Evolutionary conservation across 2,113 vertebrate species (phyloP), one percentile per base, ranked within the genome.

Genomic region (Solea solea): DNA sequence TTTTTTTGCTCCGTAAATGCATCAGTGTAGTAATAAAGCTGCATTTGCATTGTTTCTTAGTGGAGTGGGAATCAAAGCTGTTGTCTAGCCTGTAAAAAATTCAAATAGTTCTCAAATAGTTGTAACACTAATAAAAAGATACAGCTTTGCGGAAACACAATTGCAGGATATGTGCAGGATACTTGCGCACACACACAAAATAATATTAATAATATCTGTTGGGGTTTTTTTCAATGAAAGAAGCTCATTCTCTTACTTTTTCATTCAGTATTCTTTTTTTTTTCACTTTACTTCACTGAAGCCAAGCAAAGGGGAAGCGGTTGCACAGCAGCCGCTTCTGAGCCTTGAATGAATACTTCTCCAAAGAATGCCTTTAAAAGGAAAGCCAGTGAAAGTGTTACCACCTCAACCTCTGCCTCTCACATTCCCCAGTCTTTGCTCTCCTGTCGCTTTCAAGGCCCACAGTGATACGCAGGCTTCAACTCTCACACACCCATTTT

Each of bases 21-120:
- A 34, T 34, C 34, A 34, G 5, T 4, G 34, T 34, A 34, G 51
- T 73, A 61, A 63, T 46, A 74, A 74, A 74, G 64, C 73, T 65
- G 72, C 59, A n/a, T 60, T 46, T 45, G 39, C 15, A 74, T 66
- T 65, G 76, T 76, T 73, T 73, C 28, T 64, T 28, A 63, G 40
- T 14, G 64, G 25, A 55, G 45, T 66, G 78, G 65, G 53, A 81
- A 65, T 34, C 11, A 59, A 45, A n/a, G 40, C 13, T 15, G 13
- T 13, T 39, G 28, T 34, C 28, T 34, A 3, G 34, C 34, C 2
- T 34, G 34, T 34, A 34, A 34, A 34, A 34, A 34, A 21, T 21
- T 21, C 21, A 21, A 21, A 21, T 21, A 21, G 21, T 21, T 21
- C 21, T 21, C 21, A 21, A 28, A 44, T 57, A 44, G 10, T 28